Evolutionary conservation across 2,797 vertebrate species (phyloP), one percentile per base, ranked within the genome.

Genomic region (Scyliorhinus canicula): DNA sequence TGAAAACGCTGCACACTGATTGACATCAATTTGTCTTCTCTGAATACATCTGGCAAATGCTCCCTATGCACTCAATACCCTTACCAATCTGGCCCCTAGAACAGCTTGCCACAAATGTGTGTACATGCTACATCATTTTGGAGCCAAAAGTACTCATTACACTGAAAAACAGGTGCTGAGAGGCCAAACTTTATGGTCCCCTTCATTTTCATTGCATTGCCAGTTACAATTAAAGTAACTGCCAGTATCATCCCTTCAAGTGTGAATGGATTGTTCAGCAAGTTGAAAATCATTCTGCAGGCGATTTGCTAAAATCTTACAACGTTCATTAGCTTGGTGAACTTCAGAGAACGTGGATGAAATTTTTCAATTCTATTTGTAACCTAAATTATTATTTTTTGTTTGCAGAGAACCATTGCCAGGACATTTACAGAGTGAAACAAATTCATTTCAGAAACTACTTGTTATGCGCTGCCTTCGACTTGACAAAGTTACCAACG

Each of bases 401-500:
- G 95, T 40, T 97, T 97, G 77, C 95, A 99, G 98, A 96, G 97
- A 98, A 95, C 95, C 96, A 8, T 96, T 99, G 93, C 98, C 98
- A 0, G 98, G 97, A 50, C 96, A 97, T 35, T 98, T 98, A 98
- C 95, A 97, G 60, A 85, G 69, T 65, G 95, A 95, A 50, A 96
- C 99, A 95, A 97, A 98, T 96, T 96, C 97, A 44, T 99, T 99
- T 97, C 98, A 99, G 97, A 98, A 97, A 97, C 96, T 99, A 94
- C 96, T 99, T 95, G 96, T 99, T 71, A 97, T 99, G 95, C 97
- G 98, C 84, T 99, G 98, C 95, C 97, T 99, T 95, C 97, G 98
- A 57, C 97, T 98, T 3, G 99, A 99, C 96, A 97, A 98, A 95
- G 96, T 99, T 71, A 97, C 98, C 95, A 98, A 98, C 0, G 98